Base-by-base conservation (phyloP, 2,888 invertebrate species). In the Druceiella hillmani region DNA sequence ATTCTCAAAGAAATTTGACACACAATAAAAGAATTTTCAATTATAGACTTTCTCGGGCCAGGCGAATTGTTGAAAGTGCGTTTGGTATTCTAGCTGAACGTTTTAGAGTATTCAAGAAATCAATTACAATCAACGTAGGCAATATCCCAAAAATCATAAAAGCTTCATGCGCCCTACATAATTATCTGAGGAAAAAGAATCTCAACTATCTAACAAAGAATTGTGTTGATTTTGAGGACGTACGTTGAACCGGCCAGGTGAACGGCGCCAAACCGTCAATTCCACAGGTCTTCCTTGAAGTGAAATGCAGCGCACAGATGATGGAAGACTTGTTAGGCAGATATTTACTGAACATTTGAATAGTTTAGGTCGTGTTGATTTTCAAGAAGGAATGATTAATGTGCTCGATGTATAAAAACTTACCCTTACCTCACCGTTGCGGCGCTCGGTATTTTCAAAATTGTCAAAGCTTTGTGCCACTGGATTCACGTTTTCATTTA, bases 221-320 rank as follows among this genome's bases (percentile, higher is more conserved):
- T 20, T 20, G 22, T 20, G 22, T 20, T 9, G 22, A 20, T 20
- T 7, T n/a, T 7, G 22, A 20, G 6, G 9, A 7, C 22, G 22
- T 7, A 20, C 22, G 9, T 7, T 9, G 9, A 7, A n/a, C 22
- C n/a, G 22, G 22, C 22, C n/a, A 20, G 6, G 22, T 20, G 36
- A 41, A 40, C 41, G 44, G 46, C 41, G 46, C 26, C 44, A 44
- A 40, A 38, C 9, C 17, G 38, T 33, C 27, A 26, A 35, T 28
- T 12, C 34, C 11, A 29, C 38, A 35, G 32, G 33, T 32, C 13
- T 45, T 29, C 35, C 26, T 26, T 40, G 33, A 38, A 40, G 25
- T 16, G 17, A 40, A 11, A 15, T 33, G 3, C 33, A 14, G 35
- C 42, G 38, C 28, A 28, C 43, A 15, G 37, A 15, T n/a, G n/a